These are phyloP conservation scores for Natrix natrix DNA, from an alignment of 2,797 vertebrate species.

Conservation along the genomic window DNA sequence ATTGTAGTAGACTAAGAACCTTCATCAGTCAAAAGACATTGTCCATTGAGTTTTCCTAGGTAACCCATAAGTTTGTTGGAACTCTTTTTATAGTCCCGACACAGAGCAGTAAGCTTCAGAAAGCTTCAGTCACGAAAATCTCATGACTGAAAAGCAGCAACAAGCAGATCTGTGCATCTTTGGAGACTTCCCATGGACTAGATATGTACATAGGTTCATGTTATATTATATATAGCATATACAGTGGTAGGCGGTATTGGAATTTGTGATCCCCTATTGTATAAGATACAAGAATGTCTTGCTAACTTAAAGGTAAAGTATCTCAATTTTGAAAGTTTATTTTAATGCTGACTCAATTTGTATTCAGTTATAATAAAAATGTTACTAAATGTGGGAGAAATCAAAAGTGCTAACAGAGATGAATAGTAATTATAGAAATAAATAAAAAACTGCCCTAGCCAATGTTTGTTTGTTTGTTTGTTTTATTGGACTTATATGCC, in stretches of 20 bases:
- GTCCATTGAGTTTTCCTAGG: neutral
- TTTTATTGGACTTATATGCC: too few species aligned
- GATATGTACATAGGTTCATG: neutral
- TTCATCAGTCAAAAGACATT: neutral
- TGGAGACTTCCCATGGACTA: neutral
- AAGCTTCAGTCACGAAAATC: neutral
- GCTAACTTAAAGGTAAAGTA: neutral
- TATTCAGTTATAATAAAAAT: neutral
- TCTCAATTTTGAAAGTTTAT: neutral
- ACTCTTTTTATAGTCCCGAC: neutral
- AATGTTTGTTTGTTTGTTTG: neutral
- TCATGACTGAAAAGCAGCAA: neutral
- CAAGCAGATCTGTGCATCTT: neutral
- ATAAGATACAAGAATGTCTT: accelerated
- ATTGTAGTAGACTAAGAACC: neutral
- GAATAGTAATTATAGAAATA: neutral
- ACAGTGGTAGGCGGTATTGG: neutral
- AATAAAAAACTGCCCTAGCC: neutral
- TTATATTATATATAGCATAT: neutral
- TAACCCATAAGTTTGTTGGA: neutral
- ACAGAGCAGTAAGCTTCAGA: neutral
- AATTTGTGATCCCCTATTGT: accelerated
- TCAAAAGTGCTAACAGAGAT: neutral
- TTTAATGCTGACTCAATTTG: neutral
- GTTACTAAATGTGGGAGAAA: neutral